Base-by-base conservation (phyloP, 2,113 vertebrate species). In the Phaethornis superciliosus region DNA sequence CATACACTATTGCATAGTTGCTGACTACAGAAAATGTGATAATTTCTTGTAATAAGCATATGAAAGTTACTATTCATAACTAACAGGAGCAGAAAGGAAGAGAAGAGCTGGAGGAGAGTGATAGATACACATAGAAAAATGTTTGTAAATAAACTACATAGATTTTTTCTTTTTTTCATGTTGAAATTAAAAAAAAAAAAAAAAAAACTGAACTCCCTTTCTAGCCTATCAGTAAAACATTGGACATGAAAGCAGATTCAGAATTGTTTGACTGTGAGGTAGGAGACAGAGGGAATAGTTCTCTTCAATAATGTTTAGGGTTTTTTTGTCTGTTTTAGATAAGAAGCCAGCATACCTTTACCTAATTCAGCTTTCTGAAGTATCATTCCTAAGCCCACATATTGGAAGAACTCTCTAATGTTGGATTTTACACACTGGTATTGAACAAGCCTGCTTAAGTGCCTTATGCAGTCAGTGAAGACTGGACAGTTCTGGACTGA, bases 231-330 rank as follows among this genome's bases (percentile, higher is more conserved):
- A 78, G n/a, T 69, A 79, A 91, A 96, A 80, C 56, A 91, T 12
- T 68, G 55, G 72, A 21, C 93, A 19, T 74, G 44, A 93, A 95
- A 95, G 75, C 82, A 92, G 58, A 77, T 88, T 87, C 76, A 65
- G 74, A 91, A 84, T 5, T 79, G 23, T 49, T 70, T 52, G 26
- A 15, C 3, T 52, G 19, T 56, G 81, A 74, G 15, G 10, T 56
- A 18, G 46, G 12, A 81, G 18, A 12, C 6, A 3, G 44, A 37
- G 55, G 28, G 26, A 74, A 52, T 12, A 35, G 14, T 28, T 55
- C 27, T 64, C 8, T 27, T 64, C 21, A 46, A 42, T 22, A 54
- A 79, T 35, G 5, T 49, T 76, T 42, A 26, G 51, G 22, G 6
- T 0, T 0, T 42, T 80, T 52, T 37, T 10, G 18, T 75, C 70